Evolutionary conservation across 2,888 invertebrate genomes (phyloP).

Genomic region (Penaeus monodon): DNA sequence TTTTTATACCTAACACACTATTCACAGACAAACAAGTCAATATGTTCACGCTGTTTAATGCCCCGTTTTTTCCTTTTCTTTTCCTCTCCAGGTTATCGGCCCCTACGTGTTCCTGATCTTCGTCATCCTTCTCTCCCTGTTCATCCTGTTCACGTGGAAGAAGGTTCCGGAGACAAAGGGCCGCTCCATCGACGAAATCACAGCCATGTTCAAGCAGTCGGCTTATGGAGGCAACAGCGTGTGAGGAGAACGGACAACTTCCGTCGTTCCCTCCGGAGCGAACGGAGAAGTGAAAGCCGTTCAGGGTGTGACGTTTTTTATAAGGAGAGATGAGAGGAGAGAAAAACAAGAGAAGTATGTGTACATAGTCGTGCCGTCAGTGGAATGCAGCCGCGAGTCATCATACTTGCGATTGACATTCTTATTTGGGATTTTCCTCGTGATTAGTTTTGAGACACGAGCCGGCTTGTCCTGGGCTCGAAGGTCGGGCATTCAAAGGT

Average conservation of each 20-base stretch:
- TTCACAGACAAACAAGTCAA: too few relatives aligned
- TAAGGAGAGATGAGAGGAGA: neutral
- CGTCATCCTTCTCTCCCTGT: conserved; percentile 79
- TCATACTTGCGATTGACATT: too few relatives aligned
- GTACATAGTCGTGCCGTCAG: too few relatives aligned
- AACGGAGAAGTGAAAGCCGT: neutral
- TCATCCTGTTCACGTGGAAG: conserved; percentile 83
- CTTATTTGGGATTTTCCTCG: too few relatives aligned
- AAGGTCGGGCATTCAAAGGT: too few relatives aligned
- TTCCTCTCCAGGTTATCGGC: conserved; percentile 74
- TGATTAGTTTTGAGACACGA: too few relatives aligned
- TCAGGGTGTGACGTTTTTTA: neutral
- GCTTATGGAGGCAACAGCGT: conserved; percentile 62
- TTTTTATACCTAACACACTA: too few relatives aligned
- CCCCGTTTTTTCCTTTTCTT: neutral
- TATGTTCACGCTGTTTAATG: too few relatives aligned
- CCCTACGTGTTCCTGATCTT: conserved; percentile 86
- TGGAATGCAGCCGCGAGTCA: too few relatives aligned
- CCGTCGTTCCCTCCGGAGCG: neutral
- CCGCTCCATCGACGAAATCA: conserved; percentile 86
- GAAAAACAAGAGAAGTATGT: too few relatives aligned
- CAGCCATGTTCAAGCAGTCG: conserved; percentile 81
- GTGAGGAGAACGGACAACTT: conserved; percentile 4
- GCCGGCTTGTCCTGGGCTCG: too few relatives aligned
- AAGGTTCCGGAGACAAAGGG: conserved; percentile 93